Conservation (phyloP, 1,140 invertebrate genomes). For the Centruroides vittatus region DNA sequence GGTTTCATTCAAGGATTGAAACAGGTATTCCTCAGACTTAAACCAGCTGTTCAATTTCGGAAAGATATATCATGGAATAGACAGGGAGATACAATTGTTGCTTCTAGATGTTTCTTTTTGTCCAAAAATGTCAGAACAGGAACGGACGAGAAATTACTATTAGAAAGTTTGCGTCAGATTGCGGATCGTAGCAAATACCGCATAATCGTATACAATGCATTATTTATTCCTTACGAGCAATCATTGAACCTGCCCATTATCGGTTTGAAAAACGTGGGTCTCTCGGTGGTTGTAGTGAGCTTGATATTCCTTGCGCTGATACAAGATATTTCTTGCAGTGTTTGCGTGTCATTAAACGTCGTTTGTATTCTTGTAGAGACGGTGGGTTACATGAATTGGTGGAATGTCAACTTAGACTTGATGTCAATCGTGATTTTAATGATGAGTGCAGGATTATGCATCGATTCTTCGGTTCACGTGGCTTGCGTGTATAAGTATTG, state of each 20-base stretch:
- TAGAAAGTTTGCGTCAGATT: conserved; percentile 57
- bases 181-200: conserved; percentile 61
- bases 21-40: conserved; percentile 32
- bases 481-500: conserved; percentile 91
- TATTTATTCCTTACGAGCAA: conserved; percentile 87
- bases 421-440: conserved; percentile 98
- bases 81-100: conserved; percentile 53
- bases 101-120: conserved; percentile 72
- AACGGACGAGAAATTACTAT: conserved; percentile 80
- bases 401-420: conserved; percentile 86
- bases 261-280: conserved; percentile 78
- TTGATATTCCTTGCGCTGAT: conserved; percentile 88
- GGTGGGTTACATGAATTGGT: conserved; percentile 87
- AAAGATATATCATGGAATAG: conserved; percentile 73
- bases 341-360: conserved; percentile 90
- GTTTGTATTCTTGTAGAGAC: conserved; percentile 88
- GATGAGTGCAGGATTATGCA: conserved; percentile 95
- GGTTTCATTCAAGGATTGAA: conserved; percentile 58
- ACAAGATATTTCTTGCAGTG: conserved; percentile 75
- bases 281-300: conserved; percentile 87
- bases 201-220: conserved; percentile 80
- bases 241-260: conserved; percentile 82
- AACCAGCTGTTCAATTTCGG: conserved; percentile 44
- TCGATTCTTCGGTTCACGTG: conserved; percentile 93
- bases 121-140: conserved; percentile 76